phyloP scores from a whole-genome alignment of 2,113 vertebrate genomes.

The Uropsilus gracilis region DNA sequence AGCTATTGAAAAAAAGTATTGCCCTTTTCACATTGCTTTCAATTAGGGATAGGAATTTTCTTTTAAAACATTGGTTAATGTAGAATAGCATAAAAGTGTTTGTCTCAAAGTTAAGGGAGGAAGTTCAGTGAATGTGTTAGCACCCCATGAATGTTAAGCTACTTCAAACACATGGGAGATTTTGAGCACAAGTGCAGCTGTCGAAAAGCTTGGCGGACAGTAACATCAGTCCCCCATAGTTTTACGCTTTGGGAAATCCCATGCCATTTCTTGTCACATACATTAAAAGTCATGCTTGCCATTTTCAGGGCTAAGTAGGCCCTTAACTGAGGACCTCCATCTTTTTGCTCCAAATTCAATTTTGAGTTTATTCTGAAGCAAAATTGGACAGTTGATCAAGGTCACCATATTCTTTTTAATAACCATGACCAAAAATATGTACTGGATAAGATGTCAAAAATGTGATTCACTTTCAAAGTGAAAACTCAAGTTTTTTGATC shows the following conservation, averaged over 20 bases:
- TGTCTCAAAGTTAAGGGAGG: not conserved
- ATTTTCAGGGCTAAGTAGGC: not conserved
- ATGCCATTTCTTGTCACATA: constrained; percentile 35
- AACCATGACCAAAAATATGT: not conserved
- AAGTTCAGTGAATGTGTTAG: constrained; percentile 28
- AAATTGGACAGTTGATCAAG: not conserved
- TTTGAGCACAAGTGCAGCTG: not conserved
- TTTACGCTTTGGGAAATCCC: constrained; percentile 33
- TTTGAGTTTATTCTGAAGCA: constrained; percentile 16
- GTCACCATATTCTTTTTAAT: not conserved
- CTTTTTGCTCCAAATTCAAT: constrained; percentile 32
- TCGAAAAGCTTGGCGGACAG: constrained; percentile 56
- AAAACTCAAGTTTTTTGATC: not conserved
- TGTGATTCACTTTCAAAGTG: not conserved
- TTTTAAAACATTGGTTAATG: not conserved
- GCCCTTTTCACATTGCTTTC: constrained; percentile 64
- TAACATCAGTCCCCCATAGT: not conserved
- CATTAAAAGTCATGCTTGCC: constrained; percentile 9
- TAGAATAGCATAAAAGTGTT: not conserved
- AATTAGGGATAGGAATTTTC: constrained; percentile 57
- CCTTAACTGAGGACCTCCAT: not conserved
- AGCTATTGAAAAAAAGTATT: constrained; percentile 63
- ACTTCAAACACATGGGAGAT: constrained; percentile 47
- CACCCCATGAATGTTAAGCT: not conserved
- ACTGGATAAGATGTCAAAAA: not conserved